Percentiles rank a stretch among this genome's conserved stretches.
These are phyloP conservation scores for Corynorhinus townsendii DNA, from an alignment of 2,113 vertebrate species.

Conservation along the genomic window DNA sequence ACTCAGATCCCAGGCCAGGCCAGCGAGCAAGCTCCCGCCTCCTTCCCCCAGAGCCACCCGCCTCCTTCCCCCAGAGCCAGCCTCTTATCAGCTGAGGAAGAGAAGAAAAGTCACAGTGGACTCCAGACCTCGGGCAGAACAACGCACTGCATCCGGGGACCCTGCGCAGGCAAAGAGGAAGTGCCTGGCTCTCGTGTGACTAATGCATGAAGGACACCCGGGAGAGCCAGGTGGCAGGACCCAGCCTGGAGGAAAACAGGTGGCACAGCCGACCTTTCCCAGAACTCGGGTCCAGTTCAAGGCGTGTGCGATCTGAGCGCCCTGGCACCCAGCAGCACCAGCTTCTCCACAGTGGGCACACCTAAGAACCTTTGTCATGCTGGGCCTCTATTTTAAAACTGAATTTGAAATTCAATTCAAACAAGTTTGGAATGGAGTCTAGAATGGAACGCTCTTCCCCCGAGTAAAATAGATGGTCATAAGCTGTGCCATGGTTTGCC, in stretches of 20 bases:
- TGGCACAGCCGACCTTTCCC: not conserved
- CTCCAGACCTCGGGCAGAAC: not conserved
- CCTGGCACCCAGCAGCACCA: accelerated
- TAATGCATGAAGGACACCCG: not conserved
- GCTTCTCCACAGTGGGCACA: accelerated
- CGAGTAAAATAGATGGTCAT: not conserved
- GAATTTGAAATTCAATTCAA: not conserved
- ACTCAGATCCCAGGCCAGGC: not conserved
- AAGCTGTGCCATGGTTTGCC: not conserved
- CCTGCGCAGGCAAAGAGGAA: accelerated
- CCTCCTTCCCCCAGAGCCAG: not conserved
- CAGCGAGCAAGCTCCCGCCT: accelerated
- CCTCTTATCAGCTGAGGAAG: not conserved
- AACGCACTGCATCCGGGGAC: no score
- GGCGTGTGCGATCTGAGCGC: accelerated
- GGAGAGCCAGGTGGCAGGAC: not conserved
- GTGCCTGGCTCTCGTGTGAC: accelerated
- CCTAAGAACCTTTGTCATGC: accelerated
- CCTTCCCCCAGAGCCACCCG: accelerated
- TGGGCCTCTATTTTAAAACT: not conserved
- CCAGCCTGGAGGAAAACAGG: not conserved
- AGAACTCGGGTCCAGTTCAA: not conserved
- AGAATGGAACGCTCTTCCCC: not conserved
- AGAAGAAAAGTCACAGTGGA: accelerated
- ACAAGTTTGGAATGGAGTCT: not conserved